Evolutionary conservation across 2,113 vertebrate species (phyloP).

Genomic region (Tichodroma muraria): DNA sequence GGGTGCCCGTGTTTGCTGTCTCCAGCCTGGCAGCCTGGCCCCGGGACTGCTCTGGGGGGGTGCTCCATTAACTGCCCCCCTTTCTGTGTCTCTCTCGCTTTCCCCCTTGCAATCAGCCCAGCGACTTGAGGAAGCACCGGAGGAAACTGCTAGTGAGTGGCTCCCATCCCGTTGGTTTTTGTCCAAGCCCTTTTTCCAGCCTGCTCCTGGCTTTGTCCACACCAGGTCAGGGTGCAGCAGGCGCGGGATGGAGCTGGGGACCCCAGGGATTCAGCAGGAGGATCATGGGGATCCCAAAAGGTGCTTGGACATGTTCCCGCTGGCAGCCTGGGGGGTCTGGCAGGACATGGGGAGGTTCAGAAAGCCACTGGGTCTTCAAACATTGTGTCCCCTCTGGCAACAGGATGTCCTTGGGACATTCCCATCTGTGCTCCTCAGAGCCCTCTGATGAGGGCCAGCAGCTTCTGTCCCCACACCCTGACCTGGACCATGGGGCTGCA

Average conservation of each 20-base stretch:
- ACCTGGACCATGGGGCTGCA: background rate
- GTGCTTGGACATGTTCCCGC: background rate
- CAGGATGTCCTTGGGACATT: constrained; percentile 28
- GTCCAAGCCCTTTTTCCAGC: constrained; percentile 56
- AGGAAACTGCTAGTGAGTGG: constrained; percentile 91
- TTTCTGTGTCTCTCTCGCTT: constrained; percentile 66
- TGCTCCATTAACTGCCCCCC: constrained; percentile 43
- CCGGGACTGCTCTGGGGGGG: background rate
- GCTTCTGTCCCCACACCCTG: background rate
- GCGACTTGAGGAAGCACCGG: constrained; percentile 95
- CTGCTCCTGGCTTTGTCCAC: constrained; percentile 54
- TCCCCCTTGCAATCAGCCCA: constrained; percentile 80
- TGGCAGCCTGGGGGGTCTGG: constrained; percentile 14
- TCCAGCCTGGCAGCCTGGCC: background rate
- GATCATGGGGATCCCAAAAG: constrained; percentile 4
- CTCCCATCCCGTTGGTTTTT: constrained; percentile 18
- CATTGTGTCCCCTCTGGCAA: background rate
- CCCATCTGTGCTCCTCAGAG: constrained; percentile 14
- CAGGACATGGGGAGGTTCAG: constrained; percentile 23
- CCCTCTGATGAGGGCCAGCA: background rate
- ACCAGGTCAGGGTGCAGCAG: constrained; percentile 54
- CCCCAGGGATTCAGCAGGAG: constrained; percentile 34
- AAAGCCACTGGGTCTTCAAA: constrained; percentile 22
- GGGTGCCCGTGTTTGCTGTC: background rate
- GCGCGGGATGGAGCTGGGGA: constrained; percentile 58